Percentiles rank a stretch among this genome's conserved stretches.
Conservation (phyloP, 2,888 invertebrate species). For the Oeneis ivallda region DNA sequence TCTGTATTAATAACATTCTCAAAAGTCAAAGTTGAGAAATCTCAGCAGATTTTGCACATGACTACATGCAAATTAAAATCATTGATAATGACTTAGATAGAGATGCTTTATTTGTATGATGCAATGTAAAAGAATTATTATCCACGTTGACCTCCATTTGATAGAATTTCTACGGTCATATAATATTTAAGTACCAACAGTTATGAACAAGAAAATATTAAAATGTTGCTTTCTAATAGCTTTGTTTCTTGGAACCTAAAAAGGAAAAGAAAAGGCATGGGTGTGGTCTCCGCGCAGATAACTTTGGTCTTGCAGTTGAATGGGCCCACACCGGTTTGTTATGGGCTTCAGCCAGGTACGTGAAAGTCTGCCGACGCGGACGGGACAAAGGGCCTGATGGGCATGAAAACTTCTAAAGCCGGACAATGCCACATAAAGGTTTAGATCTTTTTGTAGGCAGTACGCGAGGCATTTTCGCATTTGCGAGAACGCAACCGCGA, state of each 20-base stretch:
- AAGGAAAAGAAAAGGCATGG: constrained; percentile 36
- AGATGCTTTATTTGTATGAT: too few relatives aligned
- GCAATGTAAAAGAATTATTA: too few relatives aligned
- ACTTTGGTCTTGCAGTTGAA: constrained; percentile 38
- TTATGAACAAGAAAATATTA: background rate
- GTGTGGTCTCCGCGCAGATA: constrained; percentile 38
- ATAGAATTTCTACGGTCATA: too few relatives aligned
- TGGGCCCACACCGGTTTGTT: constrained; percentile 44
- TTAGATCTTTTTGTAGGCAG: constrained; percentile 58
- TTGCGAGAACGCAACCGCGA: constrained; percentile 53
- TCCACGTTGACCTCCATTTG: too few relatives aligned
- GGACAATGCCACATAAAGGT: constrained; percentile 74
- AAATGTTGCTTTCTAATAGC: constrained; percentile 14
- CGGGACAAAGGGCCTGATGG: constrained; percentile 58
- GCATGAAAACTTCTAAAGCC: constrained; percentile 52
- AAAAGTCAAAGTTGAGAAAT: background rate
- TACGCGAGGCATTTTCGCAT: constrained; percentile 63
- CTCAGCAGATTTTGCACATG: background rate
- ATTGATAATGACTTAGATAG: background rate
- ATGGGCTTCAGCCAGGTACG: constrained; percentile 53
- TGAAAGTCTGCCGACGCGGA: constrained; percentile 54
- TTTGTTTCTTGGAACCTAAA: constrained; percentile 29
- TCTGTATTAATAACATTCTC: background rate
- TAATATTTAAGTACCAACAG: background rate
- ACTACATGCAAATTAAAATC: too few relatives aligned